Conservation (phyloP, 1,140 invertebrate species). For the Penaeus chinensis region DNA sequence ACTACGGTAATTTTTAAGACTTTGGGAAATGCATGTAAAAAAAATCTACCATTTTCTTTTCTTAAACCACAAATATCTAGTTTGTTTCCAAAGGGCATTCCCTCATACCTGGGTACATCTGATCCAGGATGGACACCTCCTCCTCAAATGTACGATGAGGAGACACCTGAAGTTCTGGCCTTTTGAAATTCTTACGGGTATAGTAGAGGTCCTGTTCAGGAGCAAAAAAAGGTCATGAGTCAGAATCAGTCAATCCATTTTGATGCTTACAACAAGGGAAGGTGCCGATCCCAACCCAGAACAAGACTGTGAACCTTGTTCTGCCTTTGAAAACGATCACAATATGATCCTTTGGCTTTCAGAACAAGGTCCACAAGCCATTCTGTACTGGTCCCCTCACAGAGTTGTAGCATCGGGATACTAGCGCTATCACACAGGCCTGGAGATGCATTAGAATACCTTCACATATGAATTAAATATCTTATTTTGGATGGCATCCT, state of each 20-base stretch:
- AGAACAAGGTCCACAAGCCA: conserved; percentile 41
- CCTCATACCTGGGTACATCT: conserved; percentile 86
- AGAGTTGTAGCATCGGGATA: conserved; percentile 42
- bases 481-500: conserved; percentile 38
- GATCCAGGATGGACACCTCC: conserved; percentile 88
- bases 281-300: conserved; percentile 48
- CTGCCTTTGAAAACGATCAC: not conserved
- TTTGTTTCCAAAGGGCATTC: not conserved
- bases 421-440: conserved; percentile 59
- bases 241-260: not conserved
- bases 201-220: conserved; percentile 91
- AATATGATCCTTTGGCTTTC: conserved; percentile 32
- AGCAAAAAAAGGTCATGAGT: conserved; percentile 25
- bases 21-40: not conserved
- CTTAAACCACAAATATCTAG: not conserved
- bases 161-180: conserved; percentile 88
- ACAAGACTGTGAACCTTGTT: conserved; percentile 47
- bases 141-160: conserved; percentile 90
- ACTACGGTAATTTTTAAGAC: too few relatives aligned
- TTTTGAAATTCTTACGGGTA: conserved; percentile 94
- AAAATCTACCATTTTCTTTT: not conserved
- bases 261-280: conserved; percentile 41
- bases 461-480: conserved; percentile 7
- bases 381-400: conserved; percentile 47
- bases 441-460: conserved; percentile 59